phyloP scores from a whole-genome alignment of 2,113 vertebrate genomes.

The Poecile atricapillus region DNA sequence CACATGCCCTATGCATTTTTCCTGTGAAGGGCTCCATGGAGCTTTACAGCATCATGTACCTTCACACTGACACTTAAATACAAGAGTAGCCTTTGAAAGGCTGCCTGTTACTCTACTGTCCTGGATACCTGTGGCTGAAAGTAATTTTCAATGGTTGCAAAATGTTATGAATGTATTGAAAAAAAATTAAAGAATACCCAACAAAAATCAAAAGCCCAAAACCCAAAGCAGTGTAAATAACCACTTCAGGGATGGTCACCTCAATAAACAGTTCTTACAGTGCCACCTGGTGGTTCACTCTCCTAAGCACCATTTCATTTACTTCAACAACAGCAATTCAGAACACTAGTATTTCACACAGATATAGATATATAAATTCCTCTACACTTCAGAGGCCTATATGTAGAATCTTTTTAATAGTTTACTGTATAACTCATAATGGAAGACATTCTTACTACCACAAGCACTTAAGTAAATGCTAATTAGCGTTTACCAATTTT shows the following conservation, averaged over 20 bases:
- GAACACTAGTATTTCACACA: background rate
- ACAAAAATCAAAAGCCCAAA: background rate
- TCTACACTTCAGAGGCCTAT: background rate
- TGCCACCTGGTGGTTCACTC: slow-evolving; percentile 67
- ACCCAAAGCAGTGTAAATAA: background rate
- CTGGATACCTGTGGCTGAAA: background rate
- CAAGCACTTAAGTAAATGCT: background rate
- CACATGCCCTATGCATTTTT: background rate
- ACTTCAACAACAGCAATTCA: background rate
- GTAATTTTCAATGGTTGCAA: background rate
- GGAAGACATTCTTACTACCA: background rate
- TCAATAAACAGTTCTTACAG: background rate
- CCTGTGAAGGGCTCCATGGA: background rate
- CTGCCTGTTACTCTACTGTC: background rate
- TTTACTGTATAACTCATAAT: background rate
- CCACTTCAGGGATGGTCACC: background rate
- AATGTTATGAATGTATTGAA: background rate
- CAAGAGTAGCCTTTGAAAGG: background rate
- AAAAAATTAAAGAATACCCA: background rate
- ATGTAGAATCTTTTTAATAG: background rate
- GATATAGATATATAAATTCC: background rate
- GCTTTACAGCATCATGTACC: background rate
- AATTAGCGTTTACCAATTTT: background rate
- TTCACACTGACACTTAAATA: background rate
- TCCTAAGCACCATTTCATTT: background rate